These are phyloP conservation scores for Thysanoteuthis rhombus DNA, from an alignment of 2,888 invertebrate genomes.

Conservation along the genomic window DNA sequence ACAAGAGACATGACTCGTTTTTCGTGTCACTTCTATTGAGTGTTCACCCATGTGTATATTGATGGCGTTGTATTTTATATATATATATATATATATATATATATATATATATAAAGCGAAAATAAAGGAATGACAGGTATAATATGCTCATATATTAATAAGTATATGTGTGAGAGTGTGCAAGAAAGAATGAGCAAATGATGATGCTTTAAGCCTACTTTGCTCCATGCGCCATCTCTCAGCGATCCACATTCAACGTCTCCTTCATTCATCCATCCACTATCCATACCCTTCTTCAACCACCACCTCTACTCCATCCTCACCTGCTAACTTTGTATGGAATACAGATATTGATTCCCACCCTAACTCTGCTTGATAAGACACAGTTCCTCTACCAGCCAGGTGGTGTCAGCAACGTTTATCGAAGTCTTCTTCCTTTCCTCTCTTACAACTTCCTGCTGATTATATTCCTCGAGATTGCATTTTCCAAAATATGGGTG, in stretches of 20 bases:
- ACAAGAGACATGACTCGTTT: too few relatives aligned
- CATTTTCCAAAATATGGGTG: neutral
- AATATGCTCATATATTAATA: neutral
- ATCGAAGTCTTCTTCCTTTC: conserved; percentile 12
- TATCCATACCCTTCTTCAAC: neutral
- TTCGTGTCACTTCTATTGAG: too few relatives aligned
- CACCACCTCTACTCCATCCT: neutral
- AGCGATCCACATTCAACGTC: neutral
- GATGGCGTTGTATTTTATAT: neutral
- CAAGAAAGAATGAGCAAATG: neutral
- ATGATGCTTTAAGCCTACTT: neutral
- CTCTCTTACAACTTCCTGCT: conserved; percentile 12
- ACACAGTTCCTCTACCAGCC: neutral
- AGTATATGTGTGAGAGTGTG: neutral
- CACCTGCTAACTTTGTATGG: neutral
- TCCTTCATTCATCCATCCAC: neutral
- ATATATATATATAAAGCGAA: neutral
- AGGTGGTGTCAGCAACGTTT: neutral
- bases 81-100: neutral
- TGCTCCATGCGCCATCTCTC: neutral
- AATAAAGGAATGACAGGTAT: too few relatives aligned
- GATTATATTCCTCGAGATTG: neutral
- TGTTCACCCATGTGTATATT: too few relatives aligned
- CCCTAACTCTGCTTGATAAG: neutral
- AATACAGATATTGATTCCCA: neutral